A percentile compares a stretch with the other conserved stretches of the same genome.
phyloP scores from a whole-genome alignment of 2,888 invertebrate genomes.

The Callimorpha dominula region DNA sequence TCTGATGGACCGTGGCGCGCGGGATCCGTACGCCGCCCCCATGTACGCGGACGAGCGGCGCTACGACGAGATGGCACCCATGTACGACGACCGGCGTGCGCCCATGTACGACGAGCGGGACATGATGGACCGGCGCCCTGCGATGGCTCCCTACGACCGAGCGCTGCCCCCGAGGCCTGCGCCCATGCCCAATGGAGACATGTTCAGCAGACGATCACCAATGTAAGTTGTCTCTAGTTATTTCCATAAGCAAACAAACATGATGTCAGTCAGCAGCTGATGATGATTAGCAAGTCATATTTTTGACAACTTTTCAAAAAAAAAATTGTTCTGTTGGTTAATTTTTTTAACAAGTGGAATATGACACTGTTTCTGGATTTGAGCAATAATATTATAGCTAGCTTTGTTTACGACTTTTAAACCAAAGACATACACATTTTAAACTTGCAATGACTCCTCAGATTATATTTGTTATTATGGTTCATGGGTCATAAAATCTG shows the following conservation, averaged over 20 bases:
- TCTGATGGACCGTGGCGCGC: constrained; percentile 72
- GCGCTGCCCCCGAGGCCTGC: constrained; percentile 68
- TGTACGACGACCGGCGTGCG: constrained; percentile 66
- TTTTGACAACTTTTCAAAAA: not conserved
- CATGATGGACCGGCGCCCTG: constrained; percentile 71
- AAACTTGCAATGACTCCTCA: no score
- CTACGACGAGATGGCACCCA: constrained; percentile 55
- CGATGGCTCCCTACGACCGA: constrained; percentile 72
- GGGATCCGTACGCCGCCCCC: constrained; percentile 75
- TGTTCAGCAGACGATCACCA: constrained; percentile 83
- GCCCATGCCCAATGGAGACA: constrained; percentile 78
- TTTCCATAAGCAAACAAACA: not conserved
- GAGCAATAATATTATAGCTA: no score
- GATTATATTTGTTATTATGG: no score
- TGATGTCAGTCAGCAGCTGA: not conserved
- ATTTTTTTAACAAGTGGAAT: no score
- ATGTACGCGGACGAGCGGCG: constrained; percentile 59
- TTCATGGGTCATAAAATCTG: no score
- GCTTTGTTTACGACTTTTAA: no score
- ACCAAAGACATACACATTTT: no score
- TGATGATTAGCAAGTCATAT: not conserved
- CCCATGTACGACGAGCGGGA: constrained; percentile 78
- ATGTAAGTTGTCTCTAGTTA: constrained; percentile 63
- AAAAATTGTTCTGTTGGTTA: not conserved
- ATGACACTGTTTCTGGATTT: no score